These are phyloP conservation scores for Corvus moneduloides DNA, from an alignment of 2,113 vertebrate genomes.

Conservation along the genomic window DNA sequence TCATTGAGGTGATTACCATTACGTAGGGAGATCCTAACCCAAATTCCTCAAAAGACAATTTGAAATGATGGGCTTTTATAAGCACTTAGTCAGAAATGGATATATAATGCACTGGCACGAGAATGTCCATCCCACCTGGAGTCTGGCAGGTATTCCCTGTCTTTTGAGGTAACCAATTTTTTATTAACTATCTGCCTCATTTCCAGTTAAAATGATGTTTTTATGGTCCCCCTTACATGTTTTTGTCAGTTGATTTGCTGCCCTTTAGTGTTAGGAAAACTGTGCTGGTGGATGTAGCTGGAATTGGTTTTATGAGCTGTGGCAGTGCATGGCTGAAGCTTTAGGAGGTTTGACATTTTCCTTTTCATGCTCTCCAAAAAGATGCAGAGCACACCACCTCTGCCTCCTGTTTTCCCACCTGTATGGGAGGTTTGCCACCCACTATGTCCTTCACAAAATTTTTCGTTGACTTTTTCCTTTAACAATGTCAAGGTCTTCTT, in stretches of 20 bases:
- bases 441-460: rapidly evolving
- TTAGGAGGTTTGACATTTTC: not conserved
- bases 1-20: not conserved
- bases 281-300: not conserved
- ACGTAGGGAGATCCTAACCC: not conserved
- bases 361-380: not conserved
- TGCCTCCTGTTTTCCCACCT: not conserved
- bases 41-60: not conserved
- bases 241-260: not conserved
- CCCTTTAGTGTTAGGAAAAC: not conserved
- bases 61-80: not conserved
- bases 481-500: not conserved
- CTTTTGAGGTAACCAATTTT: not conserved
- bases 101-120: not conserved
- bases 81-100: not conserved
- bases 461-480: not conserved
- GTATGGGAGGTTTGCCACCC: not conserved
- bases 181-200: not conserved
- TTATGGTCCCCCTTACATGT: not conserved
- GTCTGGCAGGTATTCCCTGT: not conserved
- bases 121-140: not conserved
- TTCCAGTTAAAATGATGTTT: not conserved
- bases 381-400: not conserved
- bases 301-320: not conserved
- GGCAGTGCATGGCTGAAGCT: not conserved